These are phyloP conservation scores for Rhagium mordax DNA, from an alignment of 2,888 invertebrate species.

Conservation along the genomic window DNA sequence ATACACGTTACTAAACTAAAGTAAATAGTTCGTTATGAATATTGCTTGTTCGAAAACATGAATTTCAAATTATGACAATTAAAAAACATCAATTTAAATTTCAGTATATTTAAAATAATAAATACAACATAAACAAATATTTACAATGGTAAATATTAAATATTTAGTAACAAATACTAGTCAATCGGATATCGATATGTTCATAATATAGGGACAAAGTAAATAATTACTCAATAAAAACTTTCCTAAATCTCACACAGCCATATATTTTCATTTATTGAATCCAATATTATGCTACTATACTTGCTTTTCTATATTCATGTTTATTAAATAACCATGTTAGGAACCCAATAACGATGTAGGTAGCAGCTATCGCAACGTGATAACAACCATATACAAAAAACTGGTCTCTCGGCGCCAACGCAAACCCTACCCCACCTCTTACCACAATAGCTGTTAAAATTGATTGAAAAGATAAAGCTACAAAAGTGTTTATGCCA, in stretches of 20 bases:
- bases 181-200: no score
- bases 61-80: no score
- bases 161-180: neutral
- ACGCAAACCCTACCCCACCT: conserved; percentile 59
- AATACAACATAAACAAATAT: no score
- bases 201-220: no score
- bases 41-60: no score
- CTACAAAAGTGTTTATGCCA: conserved; percentile 89
- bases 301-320: conserved; percentile 53
- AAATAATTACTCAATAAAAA: no score
- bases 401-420: conserved; percentile 77
- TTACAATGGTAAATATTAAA: neutral
- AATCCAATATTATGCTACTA: conserved; percentile 12
- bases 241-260: neutral
- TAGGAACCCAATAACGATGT: conserved; percentile 69
- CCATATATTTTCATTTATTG: neutral
- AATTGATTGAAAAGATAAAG: conserved; percentile 84
- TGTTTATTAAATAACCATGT: conserved; percentile 63
- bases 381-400: conserved; percentile 81
- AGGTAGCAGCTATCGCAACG: conserved; percentile 75
- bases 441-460: conserved; percentile 79
- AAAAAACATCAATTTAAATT: no score
- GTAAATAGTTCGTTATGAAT: no score
- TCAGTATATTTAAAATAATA: no score
- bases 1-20: no score